Percentiles rank a stretch among this genome's conserved stretches.
Conservation (phyloP, 2,113 vertebrate species). For the Toxostoma redivivum region DNA sequence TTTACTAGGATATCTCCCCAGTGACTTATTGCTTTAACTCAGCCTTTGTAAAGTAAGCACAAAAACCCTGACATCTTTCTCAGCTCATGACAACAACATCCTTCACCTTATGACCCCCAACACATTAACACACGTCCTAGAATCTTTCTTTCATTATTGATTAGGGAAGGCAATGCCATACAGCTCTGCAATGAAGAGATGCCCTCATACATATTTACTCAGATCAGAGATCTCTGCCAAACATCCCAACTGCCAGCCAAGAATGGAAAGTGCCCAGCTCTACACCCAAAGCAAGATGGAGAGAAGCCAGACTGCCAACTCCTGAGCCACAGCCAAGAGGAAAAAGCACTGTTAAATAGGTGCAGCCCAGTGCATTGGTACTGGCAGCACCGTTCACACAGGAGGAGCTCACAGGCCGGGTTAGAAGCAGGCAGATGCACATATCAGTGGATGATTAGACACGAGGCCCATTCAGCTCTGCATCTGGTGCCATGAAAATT, state of each 20-base stretch:
- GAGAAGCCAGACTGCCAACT: constrained; percentile 29
- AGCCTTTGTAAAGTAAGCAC: not conserved
- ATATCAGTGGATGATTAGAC: not conserved
- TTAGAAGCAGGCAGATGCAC: not conserved
- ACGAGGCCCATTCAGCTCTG: not conserved
- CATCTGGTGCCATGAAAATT: not conserved
- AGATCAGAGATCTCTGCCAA: constrained; percentile 46
- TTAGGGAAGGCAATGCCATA: constrained; percentile 18
- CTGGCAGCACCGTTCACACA: not conserved
- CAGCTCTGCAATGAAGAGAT: constrained; percentile 15
- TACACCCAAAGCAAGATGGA: constrained; percentile 47
- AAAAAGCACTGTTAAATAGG: constrained; percentile 25
- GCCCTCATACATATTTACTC: constrained; percentile 56
- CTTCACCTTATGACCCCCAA: constrained; percentile 13
- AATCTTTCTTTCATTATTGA: constrained; percentile 48
- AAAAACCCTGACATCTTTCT: constrained; percentile 56
- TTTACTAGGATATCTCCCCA: constrained; percentile 10
- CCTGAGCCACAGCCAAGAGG: constrained; percentile 25
- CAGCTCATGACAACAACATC: constrained; percentile 23
- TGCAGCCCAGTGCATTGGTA: not conserved
- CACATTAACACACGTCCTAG: constrained; percentile 41
- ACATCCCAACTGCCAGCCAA: constrained; percentile 34
- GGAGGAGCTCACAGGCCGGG: not conserved
- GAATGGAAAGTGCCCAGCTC: constrained; percentile 55
- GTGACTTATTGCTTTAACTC: constrained; percentile 17